Percentiles rank a stretch among this genome's conserved stretches.
Conservation (phyloP, 2,888 invertebrate species). For the Nysson spinosus region DNA sequence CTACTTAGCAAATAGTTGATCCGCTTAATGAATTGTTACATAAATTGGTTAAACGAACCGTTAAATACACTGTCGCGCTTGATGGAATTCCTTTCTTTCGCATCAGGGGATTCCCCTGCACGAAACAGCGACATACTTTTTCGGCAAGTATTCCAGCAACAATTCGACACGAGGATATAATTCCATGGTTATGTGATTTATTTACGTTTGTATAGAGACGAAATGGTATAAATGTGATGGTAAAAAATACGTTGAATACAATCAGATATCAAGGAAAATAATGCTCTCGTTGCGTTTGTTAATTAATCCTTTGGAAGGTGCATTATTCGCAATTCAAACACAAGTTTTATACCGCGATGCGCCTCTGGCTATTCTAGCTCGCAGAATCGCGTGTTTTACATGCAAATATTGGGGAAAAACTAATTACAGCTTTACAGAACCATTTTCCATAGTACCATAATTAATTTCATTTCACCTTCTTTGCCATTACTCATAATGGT, state of each 20-base stretch:
- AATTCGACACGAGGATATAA: too few relatives aligned
- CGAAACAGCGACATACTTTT: too few relatives aligned
- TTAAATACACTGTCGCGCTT: too few relatives aligned
- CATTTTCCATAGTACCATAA: constrained; percentile 1
- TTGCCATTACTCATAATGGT: too few relatives aligned
- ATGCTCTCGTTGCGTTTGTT: constrained; percentile 11
- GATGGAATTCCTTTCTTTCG: too few relatives aligned
- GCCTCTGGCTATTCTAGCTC: neutral
- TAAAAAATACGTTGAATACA: neutral
- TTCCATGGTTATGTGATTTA: too few relatives aligned
- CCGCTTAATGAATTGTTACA: too few relatives aligned
- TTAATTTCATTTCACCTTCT: constrained; percentile 26
- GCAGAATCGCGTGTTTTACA: constrained; percentile 17
- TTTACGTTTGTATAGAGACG: too few relatives aligned
- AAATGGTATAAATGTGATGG: neutral
- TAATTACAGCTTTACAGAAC: neutral
- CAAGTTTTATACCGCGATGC: constrained; percentile 12
- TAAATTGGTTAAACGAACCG: too few relatives aligned
- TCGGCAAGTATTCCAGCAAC: too few relatives aligned
- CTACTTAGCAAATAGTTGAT: neutral
- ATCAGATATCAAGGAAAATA: constrained; percentile 5
- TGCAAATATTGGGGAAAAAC: neutral
- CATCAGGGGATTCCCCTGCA: too few relatives aligned
- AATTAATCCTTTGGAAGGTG: constrained; percentile 20
- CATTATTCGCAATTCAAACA: neutral